A percentile compares a stretch with the other conserved stretches of the same genome.
Conservation (phyloP, 2,888 invertebrate genomes). For the Andrena fulva region DNA sequence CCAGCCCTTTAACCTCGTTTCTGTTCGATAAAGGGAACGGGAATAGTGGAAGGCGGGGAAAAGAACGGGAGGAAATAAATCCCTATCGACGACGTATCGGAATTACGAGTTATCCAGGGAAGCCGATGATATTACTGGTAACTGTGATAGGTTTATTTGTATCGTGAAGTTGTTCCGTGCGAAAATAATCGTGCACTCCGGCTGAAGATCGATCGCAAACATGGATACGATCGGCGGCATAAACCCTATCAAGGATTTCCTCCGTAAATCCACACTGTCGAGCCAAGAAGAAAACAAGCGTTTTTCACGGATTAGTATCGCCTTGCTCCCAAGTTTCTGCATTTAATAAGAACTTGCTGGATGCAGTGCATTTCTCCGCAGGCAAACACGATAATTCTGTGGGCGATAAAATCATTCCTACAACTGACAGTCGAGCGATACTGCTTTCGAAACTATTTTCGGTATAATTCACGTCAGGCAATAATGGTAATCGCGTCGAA, state of each 20-base stretch:
- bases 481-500: slow-evolving; percentile 3
- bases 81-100: slow-evolving; percentile 44
- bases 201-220: slow-evolving; percentile 28
- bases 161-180: slow-evolving; percentile 45
- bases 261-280: slow-evolving; percentile 36
- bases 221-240: slow-evolving; percentile 17
- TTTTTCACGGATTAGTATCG: slow-evolving; percentile 32
- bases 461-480: background rate
- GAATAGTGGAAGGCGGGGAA: background rate
- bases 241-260: slow-evolving; percentile 40
- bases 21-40: background rate
- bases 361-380: background rate
- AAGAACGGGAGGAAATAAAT: slow-evolving; percentile 40
- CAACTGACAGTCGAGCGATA: background rate
- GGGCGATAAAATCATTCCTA: background rate
- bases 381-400: slow-evolving; percentile 9
- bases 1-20: slow-evolving; percentile 1
- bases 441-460: background rate
- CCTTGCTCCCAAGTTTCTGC: slow-evolving; percentile 27
- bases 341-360: slow-evolving; percentile 21
- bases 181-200: slow-evolving; percentile 27
- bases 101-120: slow-evolving; percentile 42
- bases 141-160: slow-evolving; percentile 70
- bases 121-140: slow-evolving; percentile 58
- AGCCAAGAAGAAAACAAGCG: slow-evolving; percentile 16